phyloP scores from a whole-genome alignment of 2,113 vertebrate species.

The Eurypyga helias region DNA sequence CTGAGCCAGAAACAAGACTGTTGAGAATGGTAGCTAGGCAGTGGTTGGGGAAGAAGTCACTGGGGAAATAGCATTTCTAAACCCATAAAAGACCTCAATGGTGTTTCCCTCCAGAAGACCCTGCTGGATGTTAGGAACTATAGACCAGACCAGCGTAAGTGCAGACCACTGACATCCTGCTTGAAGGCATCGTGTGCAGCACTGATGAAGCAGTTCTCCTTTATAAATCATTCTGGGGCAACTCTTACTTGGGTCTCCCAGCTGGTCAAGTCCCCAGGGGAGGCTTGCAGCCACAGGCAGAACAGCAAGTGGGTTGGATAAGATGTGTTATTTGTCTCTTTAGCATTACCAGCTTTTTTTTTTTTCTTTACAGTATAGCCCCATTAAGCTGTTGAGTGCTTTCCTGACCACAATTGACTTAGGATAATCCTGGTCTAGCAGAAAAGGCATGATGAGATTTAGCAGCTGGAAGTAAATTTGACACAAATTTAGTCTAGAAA shows the following conservation, averaged over 20 bases:
- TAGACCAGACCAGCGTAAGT: background rate
- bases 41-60: background rate
- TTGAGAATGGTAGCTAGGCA: background rate
- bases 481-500: conserved; percentile 52
- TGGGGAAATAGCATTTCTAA: background rate
- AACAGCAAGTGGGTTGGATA: background rate
- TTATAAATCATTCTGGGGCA: background rate
- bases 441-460: conserved; percentile 34
- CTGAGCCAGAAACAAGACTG: background rate
- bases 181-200: background rate
- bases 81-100: background rate
- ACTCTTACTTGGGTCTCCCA: background rate
- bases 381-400: conserved; percentile 31
- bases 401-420: conserved; percentile 42
- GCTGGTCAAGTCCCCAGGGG: background rate
- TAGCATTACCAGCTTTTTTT: background rate
- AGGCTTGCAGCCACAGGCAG: background rate
- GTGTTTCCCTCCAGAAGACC: background rate
- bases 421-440: conserved; percentile 37
- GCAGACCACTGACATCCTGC: background rate
- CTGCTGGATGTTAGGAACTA: background rate
- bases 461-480: conserved; percentile 44
- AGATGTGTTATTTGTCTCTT: background rate
- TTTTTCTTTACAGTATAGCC: background rate
- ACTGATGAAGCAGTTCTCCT: background rate